Conservation (phyloP, 2,888 invertebrate species). For the Pandemis heparana region DNA sequence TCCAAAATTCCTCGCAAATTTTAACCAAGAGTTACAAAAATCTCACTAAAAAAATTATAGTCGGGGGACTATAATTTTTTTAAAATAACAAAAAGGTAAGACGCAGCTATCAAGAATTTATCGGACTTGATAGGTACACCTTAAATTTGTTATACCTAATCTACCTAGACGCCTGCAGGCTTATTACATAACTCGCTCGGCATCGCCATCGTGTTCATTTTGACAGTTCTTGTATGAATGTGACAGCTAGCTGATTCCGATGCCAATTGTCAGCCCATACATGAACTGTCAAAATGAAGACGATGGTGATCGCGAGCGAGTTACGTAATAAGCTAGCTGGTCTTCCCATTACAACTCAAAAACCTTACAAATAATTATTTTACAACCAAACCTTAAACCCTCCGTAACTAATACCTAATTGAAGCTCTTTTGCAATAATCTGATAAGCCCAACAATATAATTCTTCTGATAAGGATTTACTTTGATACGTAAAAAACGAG, state of each 20-base stretch:
- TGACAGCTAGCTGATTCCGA: no score
- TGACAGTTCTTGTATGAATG: no score
- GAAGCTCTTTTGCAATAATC: background rate
- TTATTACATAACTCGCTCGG: no score
- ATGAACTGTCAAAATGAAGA: no score
- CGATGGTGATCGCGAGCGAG: no score
- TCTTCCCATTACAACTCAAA: conserved; percentile 11
- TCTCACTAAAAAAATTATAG: no score
- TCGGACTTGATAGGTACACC: conserved; percentile 73
- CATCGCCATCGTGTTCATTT: no score
- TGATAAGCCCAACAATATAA: background rate
- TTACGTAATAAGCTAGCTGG: no score
- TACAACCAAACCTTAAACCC: conserved; percentile 1
- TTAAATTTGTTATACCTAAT: conserved; percentile 34
- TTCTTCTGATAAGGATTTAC: conserved; percentile 17
- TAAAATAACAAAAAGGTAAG: conserved; percentile 80
- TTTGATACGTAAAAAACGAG: conserved; percentile 3
- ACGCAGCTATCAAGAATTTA: conserved; percentile 79
- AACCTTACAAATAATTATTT: background rate
- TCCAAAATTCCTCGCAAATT: no score
- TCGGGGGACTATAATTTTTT: no score
- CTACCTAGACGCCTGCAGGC: no score
- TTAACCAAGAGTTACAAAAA: conserved; percentile 49
- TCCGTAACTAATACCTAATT: background rate
- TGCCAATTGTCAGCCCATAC: no score